A percentile compares a stretch with the other conserved stretches of the same genome.
Conservation (phyloP, 2,113 vertebrate species). For the Oxygymnocypris stewartii region DNA sequence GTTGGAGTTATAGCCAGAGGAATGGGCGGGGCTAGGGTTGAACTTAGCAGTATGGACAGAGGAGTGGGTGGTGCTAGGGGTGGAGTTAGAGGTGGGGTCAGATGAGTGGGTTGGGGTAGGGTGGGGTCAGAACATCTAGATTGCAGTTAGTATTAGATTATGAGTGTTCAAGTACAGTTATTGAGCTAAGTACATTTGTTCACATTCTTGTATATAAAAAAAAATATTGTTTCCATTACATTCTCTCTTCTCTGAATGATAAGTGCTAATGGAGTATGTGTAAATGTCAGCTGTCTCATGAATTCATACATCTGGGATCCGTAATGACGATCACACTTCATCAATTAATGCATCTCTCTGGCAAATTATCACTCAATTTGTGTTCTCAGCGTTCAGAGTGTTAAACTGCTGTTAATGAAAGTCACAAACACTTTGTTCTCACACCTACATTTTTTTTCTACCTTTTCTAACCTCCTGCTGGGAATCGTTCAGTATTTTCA, state of each 20-base stretch:
- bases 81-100: neutral
- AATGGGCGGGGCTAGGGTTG: neutral
- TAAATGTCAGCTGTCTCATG: conserved; percentile 72
- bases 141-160: neutral
- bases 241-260: conserved; percentile 49
- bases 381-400: conserved; percentile 59
- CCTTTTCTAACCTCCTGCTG: neutral
- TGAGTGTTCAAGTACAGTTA: neutral
- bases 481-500: neutral
- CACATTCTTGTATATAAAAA: neutral
- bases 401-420: conserved; percentile 63
- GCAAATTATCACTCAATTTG: conserved; percentile 77
- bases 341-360: conserved; percentile 73
- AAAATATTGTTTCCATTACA: neutral
- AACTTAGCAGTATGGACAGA: too few relatives aligned
- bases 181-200: neutral
- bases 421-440: conserved; percentile 10
- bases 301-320: conserved; percentile 70
- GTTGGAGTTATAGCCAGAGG: neutral
- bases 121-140: neutral
- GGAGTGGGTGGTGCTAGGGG: neutral
- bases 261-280: conserved; percentile 71
- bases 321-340: conserved; percentile 76
- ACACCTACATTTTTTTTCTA: neutral
- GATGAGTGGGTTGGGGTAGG: neutral